Percentiles rank a stretch among this genome's conserved stretches.
These are phyloP conservation scores for Indri indri DNA, from an alignment of 2,113 vertebrate genomes.

Conservation along the genomic window DNA sequence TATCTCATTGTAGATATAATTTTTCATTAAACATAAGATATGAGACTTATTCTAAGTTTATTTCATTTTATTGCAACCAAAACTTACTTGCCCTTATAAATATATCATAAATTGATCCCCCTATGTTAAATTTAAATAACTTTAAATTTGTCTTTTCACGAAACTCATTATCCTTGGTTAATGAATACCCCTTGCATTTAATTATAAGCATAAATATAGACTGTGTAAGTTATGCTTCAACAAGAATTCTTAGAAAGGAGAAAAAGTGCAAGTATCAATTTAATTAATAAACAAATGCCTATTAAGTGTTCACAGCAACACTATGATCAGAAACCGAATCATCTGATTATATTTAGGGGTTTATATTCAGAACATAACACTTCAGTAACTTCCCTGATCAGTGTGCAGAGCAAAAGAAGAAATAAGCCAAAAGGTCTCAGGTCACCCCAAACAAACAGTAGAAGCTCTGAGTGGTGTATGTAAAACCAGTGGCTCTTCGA, in stretches of 20 bases:
- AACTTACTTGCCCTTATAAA: neutral
- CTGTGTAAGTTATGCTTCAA: neutral
- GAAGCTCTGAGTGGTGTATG: neutral
- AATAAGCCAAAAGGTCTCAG: neutral
- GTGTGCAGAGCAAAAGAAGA: neutral
- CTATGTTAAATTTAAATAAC: neutral
- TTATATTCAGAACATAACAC: neutral
- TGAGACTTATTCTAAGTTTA: neutral
- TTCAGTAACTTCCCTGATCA: neutral
- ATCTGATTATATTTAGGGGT: neutral
- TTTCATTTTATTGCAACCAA: neutral
- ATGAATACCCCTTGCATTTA: neutral
- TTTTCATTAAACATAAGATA: neutral
- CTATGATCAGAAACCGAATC: neutral
- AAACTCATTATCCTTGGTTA: neutral
- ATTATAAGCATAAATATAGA: neutral
- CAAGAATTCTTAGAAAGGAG: neutral
- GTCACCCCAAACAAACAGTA: neutral
- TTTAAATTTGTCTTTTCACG: neutral
- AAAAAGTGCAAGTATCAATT: neutral
- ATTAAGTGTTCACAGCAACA: neutral
- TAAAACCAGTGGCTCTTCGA: neutral
- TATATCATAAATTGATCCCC: neutral
- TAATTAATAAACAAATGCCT: neutral
- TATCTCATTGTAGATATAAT: neutral